Percentiles rank a stretch among this genome's conserved stretches.
These are phyloP conservation scores for Galaxea fascicularis DNA, from an alignment of 92 coral and sea anemone genomes.

Conservation along the genomic window DNA sequence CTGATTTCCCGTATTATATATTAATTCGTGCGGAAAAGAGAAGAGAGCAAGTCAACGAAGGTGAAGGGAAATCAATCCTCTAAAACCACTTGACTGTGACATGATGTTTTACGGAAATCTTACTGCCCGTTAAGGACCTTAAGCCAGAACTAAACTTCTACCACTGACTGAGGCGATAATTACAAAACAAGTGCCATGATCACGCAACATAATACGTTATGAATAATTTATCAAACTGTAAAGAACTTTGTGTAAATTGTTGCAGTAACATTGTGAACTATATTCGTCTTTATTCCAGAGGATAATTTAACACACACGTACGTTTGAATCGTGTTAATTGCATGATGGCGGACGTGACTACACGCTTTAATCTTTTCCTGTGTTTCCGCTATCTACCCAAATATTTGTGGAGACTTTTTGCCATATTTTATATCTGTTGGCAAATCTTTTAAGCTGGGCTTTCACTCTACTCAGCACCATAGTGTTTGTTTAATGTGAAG, in stretches of 20 bases:
- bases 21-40: background rate
- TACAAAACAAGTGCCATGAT: slow-evolving; percentile 23
- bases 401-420: slow-evolving; percentile 30
- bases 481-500: background rate
- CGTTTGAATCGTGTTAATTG: slow-evolving; percentile 3
- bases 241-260: background rate
- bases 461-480: background rate
- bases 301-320: background rate
- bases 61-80: slow-evolving; percentile 5
- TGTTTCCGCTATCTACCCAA: slow-evolving; percentile 43
- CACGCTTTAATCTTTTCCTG: slow-evolving; percentile 27
- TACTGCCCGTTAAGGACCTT: background rate
- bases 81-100: slow-evolving; percentile 29
- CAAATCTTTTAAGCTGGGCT: slow-evolving; percentile 34
- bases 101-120: slow-evolving; percentile 33
- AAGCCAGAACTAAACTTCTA: slow-evolving; percentile 9
- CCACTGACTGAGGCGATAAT: slow-evolving; percentile 31
- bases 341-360: slow-evolving; percentile 27
- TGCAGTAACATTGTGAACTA: no score
- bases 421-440: slow-evolving; percentile 21
- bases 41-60: background rate
- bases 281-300: background rate
- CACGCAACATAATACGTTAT: slow-evolving; percentile 31
- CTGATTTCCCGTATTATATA: background rate
- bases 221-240: background rate